Conservation (phyloP, 30 jellyfish, hydroid and myxozoan species). For the Rhopilema esculentum region DNA sequence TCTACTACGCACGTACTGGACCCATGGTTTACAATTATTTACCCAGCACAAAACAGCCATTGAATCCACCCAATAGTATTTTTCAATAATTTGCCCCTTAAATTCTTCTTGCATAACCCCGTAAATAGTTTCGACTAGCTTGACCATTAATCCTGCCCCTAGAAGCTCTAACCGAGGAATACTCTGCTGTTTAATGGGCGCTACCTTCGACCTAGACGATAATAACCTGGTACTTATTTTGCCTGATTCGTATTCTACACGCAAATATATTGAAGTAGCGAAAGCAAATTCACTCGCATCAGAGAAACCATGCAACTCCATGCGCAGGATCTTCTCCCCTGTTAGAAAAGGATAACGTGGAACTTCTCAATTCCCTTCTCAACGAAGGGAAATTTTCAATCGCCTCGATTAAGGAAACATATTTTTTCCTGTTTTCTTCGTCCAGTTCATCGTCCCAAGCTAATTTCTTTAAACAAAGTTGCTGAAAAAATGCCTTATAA, state of each 20-base stretch:
- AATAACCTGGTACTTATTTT: neutral
- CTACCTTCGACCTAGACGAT: slow-evolving; percentile 11
- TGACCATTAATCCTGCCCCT: neutral
- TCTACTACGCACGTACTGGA: slow-evolving; percentile 20
- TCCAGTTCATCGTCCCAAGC: neutral
- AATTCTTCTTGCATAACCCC: neutral
- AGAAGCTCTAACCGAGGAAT: slow-evolving; percentile 23
- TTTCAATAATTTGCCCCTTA: neutral
- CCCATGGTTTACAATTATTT: slow-evolving; percentile 3
- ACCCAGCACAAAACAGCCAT: slow-evolving; percentile 24
- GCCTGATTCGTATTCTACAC: neutral
- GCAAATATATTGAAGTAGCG: neutral
- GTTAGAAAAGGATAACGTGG: neutral
- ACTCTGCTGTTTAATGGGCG: slow-evolving; percentile 17
- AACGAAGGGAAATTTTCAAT: too few species aligned
- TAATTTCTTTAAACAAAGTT: neutral
- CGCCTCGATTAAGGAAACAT: too few species aligned
- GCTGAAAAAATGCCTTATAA: neutral
- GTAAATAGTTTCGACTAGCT: neutral
- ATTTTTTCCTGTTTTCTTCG: too few species aligned
- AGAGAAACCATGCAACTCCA: neutral
- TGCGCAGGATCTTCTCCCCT: neutral
- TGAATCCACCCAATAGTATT: slow-evolving; percentile 22
- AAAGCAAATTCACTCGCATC: neutral
- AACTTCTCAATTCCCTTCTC: neutral